Conservation (phyloP, 2,888 invertebrate genomes). For the Epirrita christyi region DNA sequence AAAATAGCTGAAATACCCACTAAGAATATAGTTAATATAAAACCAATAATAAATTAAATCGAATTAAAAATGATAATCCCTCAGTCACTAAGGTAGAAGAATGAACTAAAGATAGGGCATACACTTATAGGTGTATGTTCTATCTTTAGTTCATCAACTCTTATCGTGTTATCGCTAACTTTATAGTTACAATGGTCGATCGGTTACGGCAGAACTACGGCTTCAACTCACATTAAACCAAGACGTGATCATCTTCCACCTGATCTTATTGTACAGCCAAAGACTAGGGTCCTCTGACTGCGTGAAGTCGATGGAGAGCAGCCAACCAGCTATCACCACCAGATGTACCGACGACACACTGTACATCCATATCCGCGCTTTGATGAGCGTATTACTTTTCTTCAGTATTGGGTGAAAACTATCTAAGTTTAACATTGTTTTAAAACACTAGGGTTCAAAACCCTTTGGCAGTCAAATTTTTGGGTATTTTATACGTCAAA, state of each 20-base stretch:
- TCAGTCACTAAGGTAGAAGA: no score
- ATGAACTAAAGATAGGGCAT: no score
- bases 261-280: constrained; percentile 55
- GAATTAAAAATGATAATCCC: no score
- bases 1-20: no score
- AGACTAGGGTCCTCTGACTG: constrained; percentile 56
- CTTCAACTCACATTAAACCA: constrained; percentile 77
- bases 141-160: no score
- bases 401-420: constrained; percentile 45
- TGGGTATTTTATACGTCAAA: not conserved
- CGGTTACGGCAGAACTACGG: no score
- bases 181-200: no score
- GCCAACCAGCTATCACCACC: constrained; percentile 45
- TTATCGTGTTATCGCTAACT: no score
- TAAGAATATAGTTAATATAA: no score
- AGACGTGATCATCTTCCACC: constrained; percentile 69
- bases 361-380: constrained; percentile 61
- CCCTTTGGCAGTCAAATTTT: not conserved
- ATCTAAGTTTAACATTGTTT: constrained; percentile 49
- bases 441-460: constrained; percentile 21
- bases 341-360: constrained; percentile 51
- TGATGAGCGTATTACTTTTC: constrained; percentile 53
- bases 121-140: no score
- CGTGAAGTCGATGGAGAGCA: constrained; percentile 64
- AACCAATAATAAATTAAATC: no score